These are phyloP conservation scores for Zaprionus taronus DNA, from an alignment of 1,140 invertebrate species.

Conservation along the genomic window DNA sequence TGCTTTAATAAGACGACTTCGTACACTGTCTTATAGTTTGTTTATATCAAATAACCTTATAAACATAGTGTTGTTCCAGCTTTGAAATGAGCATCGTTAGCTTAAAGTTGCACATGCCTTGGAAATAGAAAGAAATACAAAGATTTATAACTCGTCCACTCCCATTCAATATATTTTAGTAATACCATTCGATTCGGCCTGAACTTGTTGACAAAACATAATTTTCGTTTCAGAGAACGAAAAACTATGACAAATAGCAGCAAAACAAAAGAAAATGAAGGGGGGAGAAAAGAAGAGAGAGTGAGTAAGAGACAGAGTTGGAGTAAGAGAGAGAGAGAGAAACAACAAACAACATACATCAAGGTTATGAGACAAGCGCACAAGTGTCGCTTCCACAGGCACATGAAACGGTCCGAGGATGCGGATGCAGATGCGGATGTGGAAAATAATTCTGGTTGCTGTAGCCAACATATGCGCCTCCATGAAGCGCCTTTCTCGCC, in stretches of 20 bases:
- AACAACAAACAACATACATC: slow-evolving; percentile 25
- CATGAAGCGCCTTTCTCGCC: slow-evolving; percentile 36
- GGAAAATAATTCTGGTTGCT: slow-evolving; percentile 17
- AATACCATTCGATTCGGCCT: slow-evolving; percentile 10
- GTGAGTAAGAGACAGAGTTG: neutral
- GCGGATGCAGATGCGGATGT: neutral
- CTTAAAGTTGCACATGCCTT: neutral
- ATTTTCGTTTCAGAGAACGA: slow-evolving; percentile 22
- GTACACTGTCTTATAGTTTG: too few species aligned
- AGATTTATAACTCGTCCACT: neutral
- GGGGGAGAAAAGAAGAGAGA: neutral
- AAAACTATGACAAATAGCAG: slow-evolving; percentile 44
- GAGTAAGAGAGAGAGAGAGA: slow-evolving; percentile 9
- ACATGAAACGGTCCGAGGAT: slow-evolving; percentile 10
- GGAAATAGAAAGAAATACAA: neutral
- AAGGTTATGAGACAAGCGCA: slow-evolving; percentile 28
- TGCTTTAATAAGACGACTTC: too few species aligned
- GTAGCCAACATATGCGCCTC: slow-evolving; percentile 34
- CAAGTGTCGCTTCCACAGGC: slow-evolving; percentile 8
- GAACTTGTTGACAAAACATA: slow-evolving; percentile 38
- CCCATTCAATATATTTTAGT: slow-evolving; percentile 10
- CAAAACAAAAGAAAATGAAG: neutral
- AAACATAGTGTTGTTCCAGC: too few species aligned
- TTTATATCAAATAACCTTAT: too few species aligned
- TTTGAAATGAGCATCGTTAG: too few species aligned